Base-by-base conservation (phyloP, 2,797 vertebrate genomes). In the Lerista edwardsae region DNA sequence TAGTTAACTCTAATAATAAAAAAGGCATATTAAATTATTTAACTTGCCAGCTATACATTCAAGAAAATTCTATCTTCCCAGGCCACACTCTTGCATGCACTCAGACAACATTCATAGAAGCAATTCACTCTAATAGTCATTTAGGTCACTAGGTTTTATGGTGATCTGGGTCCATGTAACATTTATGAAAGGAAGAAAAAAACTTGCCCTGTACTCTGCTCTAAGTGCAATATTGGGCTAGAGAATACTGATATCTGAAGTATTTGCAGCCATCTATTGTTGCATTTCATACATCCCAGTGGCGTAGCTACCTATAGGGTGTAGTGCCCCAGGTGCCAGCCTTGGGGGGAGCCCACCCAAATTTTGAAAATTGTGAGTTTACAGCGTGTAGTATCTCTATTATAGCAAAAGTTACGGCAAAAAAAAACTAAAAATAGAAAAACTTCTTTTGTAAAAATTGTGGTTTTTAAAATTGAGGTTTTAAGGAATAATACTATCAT, bases 1-100 rank as follows among this genome's bases (percentile, higher is more conserved):
- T 65, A 59, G 36, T 71, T 75, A 55, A 83, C 57, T 74, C 71
- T 75, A 80, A 55, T 65, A 69, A 59, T 84, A 29, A 59, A 77
- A 77, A 67, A 41, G 59, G 27, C 61, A n/a, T 74, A 27, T 34
- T 41, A 59, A 80, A 80, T 80, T 59, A 41, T 85, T 80, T 75
- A 65, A 57, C 21, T 79, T 79, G 61, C 59, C 39, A 39, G 25
- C 10, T 69, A n/a, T 59, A 61, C 59, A 47, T 78, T 78, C 75
- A 84, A 78, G 65, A 47, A 78, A 34, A 78, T 11, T 34, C 12
- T 75, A 7, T 17, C 6, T 27, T 67, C 21, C 44, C 25, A 31
- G 8, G 2, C 41, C 59, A 61, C 21, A 61, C 69, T 21, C 17
- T 23, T 25, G 27, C 69, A 39, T 1, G 31, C 41, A 75, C 21